Conservation (phyloP, 2,113 vertebrate species). For the Glaucidium brasilianum region DNA sequence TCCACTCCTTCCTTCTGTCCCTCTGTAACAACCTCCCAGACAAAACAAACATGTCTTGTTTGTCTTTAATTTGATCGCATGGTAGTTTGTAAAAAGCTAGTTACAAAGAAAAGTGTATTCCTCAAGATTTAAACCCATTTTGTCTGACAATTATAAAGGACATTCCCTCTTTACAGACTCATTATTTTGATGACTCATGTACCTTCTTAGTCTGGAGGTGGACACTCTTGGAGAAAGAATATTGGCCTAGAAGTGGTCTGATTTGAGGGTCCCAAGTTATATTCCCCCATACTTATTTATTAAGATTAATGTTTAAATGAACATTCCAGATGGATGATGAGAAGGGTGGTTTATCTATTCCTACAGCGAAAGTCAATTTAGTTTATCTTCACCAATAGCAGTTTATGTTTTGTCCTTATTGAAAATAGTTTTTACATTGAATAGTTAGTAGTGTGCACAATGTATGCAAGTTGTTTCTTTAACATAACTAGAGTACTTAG, state of each 20-base stretch:
- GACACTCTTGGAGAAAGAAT: background rate
- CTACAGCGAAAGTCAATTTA: background rate
- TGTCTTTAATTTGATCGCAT: background rate
- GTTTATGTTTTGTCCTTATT: background rate
- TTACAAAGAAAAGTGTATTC: background rate
- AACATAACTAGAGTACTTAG: background rate
- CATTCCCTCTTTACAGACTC: background rate
- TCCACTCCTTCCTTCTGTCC: background rate
- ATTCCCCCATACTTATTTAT: background rate
- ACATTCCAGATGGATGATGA: background rate
- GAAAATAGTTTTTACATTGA: background rate
- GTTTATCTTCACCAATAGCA: background rate
- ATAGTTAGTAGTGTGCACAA: background rate
- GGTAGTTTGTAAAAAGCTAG: background rate
- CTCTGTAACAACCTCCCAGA: background rate
- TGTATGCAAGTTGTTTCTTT: background rate
- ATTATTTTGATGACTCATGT: background rate
- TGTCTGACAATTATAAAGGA: background rate
- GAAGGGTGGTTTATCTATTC: background rate
- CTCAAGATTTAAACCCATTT: background rate
- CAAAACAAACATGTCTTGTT: background rate
- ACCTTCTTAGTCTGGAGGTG: background rate
- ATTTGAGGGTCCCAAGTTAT: background rate
- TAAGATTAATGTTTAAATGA: background rate
- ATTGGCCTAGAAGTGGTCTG: background rate